Percentiles rank a stretch among this genome's conserved stretches.
phyloP scores from a whole-genome alignment of 2,113 vertebrate species.

The Opisthocomus hoazin region DNA sequence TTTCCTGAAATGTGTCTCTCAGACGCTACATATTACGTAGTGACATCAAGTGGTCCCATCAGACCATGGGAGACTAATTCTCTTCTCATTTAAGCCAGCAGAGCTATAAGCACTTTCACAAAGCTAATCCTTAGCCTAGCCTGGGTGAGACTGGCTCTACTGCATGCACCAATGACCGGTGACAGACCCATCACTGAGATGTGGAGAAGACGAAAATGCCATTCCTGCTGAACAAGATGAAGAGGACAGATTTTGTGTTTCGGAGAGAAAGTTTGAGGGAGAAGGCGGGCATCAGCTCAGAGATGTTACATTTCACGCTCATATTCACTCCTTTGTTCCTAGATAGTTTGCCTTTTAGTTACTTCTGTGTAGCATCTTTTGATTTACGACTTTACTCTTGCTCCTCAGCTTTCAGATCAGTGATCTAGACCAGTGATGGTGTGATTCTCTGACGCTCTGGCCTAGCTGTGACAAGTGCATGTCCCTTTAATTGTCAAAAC shows the following conservation, averaged over 20 bases:
- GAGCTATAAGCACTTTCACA: background rate
- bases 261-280: background rate
- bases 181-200: background rate
- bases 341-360: background rate
- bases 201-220: background rate
- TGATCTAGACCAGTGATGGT: background rate
- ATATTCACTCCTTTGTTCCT: background rate
- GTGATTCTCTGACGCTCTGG: background rate
- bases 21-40: background rate
- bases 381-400: background rate
- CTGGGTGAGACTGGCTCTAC: too few relatives aligned
- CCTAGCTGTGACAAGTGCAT: background rate
- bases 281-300: background rate
- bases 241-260: background rate
- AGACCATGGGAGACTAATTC: background rate
- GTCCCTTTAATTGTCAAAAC: background rate
- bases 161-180: too few relatives aligned
- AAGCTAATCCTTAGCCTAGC: background rate
- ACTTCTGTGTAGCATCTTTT: background rate
- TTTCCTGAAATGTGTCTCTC: background rate
- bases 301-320: background rate
- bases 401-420: background rate
- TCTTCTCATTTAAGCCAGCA: background rate
- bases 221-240: background rate
- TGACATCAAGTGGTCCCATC: background rate